These are phyloP conservation scores for Anagyrus pseudococci DNA, from an alignment of 2,888 invertebrate species.

Conservation along the genomic window DNA sequence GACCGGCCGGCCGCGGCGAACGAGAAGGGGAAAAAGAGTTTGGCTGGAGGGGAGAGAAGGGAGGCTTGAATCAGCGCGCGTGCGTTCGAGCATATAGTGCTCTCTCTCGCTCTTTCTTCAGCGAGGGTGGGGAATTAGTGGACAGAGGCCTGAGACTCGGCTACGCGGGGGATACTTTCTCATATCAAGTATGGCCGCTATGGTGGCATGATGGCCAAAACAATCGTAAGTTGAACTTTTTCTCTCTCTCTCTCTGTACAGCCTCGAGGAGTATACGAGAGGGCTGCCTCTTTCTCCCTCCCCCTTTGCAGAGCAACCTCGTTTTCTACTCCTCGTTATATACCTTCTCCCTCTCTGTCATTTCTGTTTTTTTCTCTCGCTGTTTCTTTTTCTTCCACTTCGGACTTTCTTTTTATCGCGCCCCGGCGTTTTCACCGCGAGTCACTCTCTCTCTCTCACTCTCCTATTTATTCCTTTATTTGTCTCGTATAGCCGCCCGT, in stretches of 20 bases:
- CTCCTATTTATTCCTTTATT: too few relatives aligned
- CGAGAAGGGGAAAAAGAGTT: conserved; percentile 10
- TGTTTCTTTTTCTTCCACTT: too few relatives aligned
- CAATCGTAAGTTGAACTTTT: conserved; percentile 57
- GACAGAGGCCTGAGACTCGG: conserved; percentile 51
- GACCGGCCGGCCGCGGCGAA: conserved; percentile 13
- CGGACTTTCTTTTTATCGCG: too few relatives aligned
- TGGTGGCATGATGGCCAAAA: conserved; percentile 62
- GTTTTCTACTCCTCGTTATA: not conserved
- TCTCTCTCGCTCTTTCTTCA: not conserved
- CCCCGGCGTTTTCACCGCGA: too few relatives aligned
- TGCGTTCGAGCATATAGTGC: too few relatives aligned
- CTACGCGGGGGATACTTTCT: conserved; percentile 60
- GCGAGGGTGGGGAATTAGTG: conserved; percentile 59
- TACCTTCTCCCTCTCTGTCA: not conserved
- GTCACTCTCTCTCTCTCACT: too few relatives aligned
- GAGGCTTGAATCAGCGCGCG: conserved; percentile 54
- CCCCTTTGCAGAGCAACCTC: not conserved
- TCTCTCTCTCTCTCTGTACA: not conserved
- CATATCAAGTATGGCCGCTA: conserved; percentile 63
- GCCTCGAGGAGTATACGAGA: too few relatives aligned
- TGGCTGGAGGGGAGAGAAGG: conserved; percentile 43
- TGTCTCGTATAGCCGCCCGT: too few relatives aligned
- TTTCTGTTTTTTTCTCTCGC: not conserved
- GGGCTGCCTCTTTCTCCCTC: conserved; percentile 1